Evolutionary conservation across 2,113 vertebrate genomes (phyloP).

Genomic region (Circaetus cinerascens): DNA sequence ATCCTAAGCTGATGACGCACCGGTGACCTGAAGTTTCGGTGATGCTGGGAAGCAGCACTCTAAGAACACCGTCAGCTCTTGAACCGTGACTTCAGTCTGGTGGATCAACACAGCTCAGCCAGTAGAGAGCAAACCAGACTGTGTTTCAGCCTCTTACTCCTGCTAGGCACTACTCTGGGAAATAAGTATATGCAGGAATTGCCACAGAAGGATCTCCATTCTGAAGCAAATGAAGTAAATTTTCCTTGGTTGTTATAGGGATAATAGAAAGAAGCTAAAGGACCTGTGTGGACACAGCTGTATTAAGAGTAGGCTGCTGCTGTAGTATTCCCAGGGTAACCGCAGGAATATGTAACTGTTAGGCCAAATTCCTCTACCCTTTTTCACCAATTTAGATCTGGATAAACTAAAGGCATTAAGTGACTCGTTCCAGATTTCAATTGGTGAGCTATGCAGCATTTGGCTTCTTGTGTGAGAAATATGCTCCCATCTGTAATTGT

Average conservation of each 20-base stretch:
- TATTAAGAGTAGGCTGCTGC: background rate
- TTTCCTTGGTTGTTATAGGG: background rate
- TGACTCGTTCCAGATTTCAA: background rate
- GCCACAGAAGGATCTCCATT: background rate
- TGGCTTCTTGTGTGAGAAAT: constrained; percentile 40
- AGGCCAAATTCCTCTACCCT: background rate
- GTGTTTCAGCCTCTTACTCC: background rate
- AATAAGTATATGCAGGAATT: background rate
- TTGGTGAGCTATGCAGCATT: constrained; percentile 10
- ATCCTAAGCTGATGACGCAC: background rate
- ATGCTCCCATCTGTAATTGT: constrained; percentile 53
- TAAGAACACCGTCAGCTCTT: background rate
- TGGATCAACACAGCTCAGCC: background rate
- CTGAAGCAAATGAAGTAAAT: background rate
- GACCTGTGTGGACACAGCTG: background rate
- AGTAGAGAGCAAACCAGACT: background rate
- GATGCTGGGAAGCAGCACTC: background rate
- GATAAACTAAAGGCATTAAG: constrained; percentile 19
- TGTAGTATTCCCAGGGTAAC: background rate
- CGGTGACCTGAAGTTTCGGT: background rate
- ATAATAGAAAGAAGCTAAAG: background rate
- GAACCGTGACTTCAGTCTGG: background rate
- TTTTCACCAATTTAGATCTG: background rate
- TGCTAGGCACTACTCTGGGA: background rate
- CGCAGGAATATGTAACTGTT: background rate